A percentile compares a stretch with the other conserved stretches of the same genome.
These are phyloP conservation scores for Sycophila texana DNA, from an alignment of 2,888 invertebrate species.

Conservation along the genomic window DNA sequence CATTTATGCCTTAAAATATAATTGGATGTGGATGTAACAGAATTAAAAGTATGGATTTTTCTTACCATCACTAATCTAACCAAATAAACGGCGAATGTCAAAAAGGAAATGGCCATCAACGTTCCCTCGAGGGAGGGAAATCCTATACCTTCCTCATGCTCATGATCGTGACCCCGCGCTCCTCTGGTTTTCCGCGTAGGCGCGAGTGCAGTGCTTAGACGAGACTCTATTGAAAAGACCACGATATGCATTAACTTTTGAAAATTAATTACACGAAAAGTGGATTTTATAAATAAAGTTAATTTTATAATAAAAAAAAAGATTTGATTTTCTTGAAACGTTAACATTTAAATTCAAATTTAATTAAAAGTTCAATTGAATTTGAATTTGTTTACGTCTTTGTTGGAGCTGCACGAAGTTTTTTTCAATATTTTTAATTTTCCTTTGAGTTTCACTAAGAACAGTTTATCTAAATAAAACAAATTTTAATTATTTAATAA, in stretches of 20 bases:
- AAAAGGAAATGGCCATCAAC: slow-evolving; percentile 88
- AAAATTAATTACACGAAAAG: background rate
- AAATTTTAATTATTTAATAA: no score
- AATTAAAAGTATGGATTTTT: background rate
- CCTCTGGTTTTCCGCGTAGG: slow-evolving; percentile 67
- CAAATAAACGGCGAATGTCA: slow-evolving; percentile 90
- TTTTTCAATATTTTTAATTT: no score
- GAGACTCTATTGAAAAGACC: slow-evolving; percentile 62
- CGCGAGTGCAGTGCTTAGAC: slow-evolving; percentile 61
- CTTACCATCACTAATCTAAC: slow-evolving; percentile 88
- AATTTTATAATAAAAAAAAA: no score
- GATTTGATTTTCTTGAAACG: no score
- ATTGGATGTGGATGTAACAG: background rate
- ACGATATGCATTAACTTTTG: background rate
- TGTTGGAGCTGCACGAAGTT: no score
- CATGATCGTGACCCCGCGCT: slow-evolving; percentile 67
- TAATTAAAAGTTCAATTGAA: no score
- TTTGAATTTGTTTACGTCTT: no score
- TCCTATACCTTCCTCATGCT: slow-evolving; percentile 81
- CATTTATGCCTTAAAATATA: background rate
- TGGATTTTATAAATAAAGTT: no score
- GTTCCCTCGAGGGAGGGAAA: slow-evolving; percentile 90
- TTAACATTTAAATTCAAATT: no score
- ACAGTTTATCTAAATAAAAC: no score
- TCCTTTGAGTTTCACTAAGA: no score